These are phyloP conservation scores for Meteorus cinctellus DNA, from an alignment of 2,888 invertebrate species.

Conservation along the genomic window DNA sequence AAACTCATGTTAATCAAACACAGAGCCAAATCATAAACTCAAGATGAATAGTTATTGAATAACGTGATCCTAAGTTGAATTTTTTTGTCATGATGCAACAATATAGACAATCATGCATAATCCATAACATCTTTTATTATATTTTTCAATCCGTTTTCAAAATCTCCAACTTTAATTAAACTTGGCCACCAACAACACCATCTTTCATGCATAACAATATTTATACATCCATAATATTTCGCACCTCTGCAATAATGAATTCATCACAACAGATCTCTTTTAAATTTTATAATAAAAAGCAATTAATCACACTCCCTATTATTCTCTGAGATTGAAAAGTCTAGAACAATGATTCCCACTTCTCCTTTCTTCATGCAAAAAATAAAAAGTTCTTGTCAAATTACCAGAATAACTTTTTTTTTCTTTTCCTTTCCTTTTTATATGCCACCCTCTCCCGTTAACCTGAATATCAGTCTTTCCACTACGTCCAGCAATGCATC, in stretches of 20 bases:
- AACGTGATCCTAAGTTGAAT: neutral
- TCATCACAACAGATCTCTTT: neutral
- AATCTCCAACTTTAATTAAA: conserved; percentile 10
- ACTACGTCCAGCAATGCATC: conserved; percentile 19
- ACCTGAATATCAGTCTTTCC: conserved; percentile 35
- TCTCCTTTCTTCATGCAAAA: conserved; percentile 23
- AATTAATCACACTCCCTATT: conserved; percentile 9
- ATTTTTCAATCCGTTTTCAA: neutral
- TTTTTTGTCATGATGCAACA: neutral
- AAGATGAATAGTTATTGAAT: neutral
- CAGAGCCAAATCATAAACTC: neutral
- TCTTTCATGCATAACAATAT: neutral
- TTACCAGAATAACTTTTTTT: conserved; percentile 11
- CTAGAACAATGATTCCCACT: neutral
- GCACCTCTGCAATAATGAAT: neutral
- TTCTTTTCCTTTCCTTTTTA: neutral
- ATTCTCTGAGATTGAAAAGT: neutral
- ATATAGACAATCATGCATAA: neutral
- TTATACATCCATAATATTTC: neutral
- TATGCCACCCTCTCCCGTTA: conserved; percentile 1
- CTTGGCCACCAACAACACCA: neutral
- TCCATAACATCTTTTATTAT: neutral
- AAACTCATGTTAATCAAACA: neutral
- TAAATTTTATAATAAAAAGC: neutral
- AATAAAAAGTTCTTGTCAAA: conserved; percentile 16